phyloP scores from a whole-genome alignment of 2,888 invertebrate species.

The Callinectes sapidus region DNA sequence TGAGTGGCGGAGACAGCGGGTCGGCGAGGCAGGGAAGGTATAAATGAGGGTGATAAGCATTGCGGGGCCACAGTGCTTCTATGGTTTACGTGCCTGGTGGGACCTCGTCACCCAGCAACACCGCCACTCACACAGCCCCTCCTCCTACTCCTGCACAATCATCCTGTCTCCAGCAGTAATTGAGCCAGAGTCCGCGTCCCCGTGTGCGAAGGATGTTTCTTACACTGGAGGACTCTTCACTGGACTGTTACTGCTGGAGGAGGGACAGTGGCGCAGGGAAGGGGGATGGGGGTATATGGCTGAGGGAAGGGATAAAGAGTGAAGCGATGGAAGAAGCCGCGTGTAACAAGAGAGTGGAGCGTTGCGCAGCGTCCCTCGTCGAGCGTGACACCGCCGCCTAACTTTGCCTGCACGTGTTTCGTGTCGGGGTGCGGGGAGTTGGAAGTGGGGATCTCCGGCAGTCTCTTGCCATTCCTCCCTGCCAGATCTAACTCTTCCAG shows the following conservation, averaged over 20 bases:
- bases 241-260: neutral
- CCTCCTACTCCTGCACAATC: neutral
- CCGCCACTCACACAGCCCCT: neutral
- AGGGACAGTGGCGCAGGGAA: neutral
- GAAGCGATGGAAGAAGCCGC: neutral
- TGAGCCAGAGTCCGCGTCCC: neutral
- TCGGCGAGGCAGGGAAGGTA: slow-evolving; percentile 26
- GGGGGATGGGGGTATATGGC: neutral
- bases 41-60: slow-evolving; percentile 57
- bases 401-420: neutral
- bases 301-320: neutral
- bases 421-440: slow-evolving; percentile 76
- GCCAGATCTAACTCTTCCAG: slow-evolving; percentile 88
- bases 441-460: slow-evolving; percentile 83
- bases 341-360: no score
- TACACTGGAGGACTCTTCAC: neutral
- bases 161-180: neutral
- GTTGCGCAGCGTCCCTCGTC: neutral
- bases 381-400: no score
- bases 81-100: neutral
- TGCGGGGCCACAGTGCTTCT: neutral
- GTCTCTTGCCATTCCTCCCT: slow-evolving; percentile 74
- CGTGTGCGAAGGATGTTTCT: neutral
- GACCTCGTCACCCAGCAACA: neutral
- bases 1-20: slow-evolving; percentile 51